phyloP scores from a whole-genome alignment of 2,113 vertebrate genomes.

The Oceanites oceanicus region DNA sequence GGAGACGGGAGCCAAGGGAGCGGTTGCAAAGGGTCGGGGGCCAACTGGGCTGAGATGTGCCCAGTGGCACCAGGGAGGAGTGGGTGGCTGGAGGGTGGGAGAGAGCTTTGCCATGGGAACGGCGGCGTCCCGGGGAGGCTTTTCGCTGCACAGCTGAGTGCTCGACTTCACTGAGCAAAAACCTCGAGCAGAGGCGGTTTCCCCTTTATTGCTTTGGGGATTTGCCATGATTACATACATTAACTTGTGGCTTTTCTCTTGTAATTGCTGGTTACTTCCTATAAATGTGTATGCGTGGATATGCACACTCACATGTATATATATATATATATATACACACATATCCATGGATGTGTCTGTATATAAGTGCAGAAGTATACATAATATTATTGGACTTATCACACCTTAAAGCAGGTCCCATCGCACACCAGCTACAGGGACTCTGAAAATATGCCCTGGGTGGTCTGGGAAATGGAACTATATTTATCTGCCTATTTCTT shows the following conservation, averaged over 20 bases:
- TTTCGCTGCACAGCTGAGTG: not conserved
- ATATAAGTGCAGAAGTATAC: not conserved
- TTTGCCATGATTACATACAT: constrained; percentile 39
- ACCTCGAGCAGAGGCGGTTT: not conserved
- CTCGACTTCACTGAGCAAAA: not conserved
- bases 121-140: not conserved
- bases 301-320: not conserved
- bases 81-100: not conserved
- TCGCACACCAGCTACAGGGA: not conserved
- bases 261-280: constrained; percentile 15
- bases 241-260: constrained; percentile 33
- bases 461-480: not conserved
- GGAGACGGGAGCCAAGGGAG: not conserved
- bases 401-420: not conserved
- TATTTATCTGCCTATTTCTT: not conserved
- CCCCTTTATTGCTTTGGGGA: constrained; percentile 15
- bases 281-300: not conserved
- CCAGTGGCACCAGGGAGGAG: not conserved
- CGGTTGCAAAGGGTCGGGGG: not conserved
- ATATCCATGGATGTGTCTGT: not conserved
- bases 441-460: not conserved
- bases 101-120: not conserved
- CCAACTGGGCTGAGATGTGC: not conserved
- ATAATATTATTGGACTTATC: not conserved
- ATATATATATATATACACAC: not conserved